These are phyloP conservation scores for Hucho hucho DNA, from an alignment of 2,113 vertebrate species.

Conservation along the genomic window DNA sequence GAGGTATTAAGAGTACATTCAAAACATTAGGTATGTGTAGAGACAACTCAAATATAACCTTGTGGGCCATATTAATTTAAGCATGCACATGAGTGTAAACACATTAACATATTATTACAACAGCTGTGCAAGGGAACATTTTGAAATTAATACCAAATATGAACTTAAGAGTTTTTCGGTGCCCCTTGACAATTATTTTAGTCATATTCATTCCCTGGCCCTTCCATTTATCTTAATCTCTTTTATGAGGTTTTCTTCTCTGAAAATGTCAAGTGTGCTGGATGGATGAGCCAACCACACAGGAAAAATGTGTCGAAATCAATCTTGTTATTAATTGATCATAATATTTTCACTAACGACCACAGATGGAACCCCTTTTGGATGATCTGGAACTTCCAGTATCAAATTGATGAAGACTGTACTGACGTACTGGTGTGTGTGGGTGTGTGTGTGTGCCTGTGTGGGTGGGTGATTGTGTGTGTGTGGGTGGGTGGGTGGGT, in stretches of 20 bases:
- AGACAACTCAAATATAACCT: neutral
- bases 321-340: slow-evolving; percentile 67
- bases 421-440: slow-evolving; percentile 28
- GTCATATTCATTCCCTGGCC: slow-evolving; percentile 31
- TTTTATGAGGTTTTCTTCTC: slow-evolving; percentile 45
- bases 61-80: neutral
- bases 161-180: slow-evolving; percentile 4
- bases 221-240: slow-evolving; percentile 47
- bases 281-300: slow-evolving; percentile 39
- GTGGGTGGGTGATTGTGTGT: neutral
- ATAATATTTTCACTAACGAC: slow-evolving; percentile 59
- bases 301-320: slow-evolving; percentile 65
- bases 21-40: neutral
- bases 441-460: neutral
- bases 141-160: slow-evolving; percentile 38
- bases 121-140: slow-evolving; percentile 56
- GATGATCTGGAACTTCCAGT: slow-evolving; percentile 55
- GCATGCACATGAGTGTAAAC: neutral
- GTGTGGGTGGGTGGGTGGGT: slow-evolving; percentile 14
- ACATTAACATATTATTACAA: slow-evolving; percentile 12
- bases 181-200: slow-evolving; percentile 49
- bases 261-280: slow-evolving; percentile 52
- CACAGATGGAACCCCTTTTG: slow-evolving; percentile 52
- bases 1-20: neutral
- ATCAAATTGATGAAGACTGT: slow-evolving; percentile 43